A percentile compares a stretch with the other conserved stretches of the same genome.
These are phyloP conservation scores for Spilogale gracilis DNA, from an alignment of 2,113 vertebrate species.

Conservation along the genomic window DNA sequence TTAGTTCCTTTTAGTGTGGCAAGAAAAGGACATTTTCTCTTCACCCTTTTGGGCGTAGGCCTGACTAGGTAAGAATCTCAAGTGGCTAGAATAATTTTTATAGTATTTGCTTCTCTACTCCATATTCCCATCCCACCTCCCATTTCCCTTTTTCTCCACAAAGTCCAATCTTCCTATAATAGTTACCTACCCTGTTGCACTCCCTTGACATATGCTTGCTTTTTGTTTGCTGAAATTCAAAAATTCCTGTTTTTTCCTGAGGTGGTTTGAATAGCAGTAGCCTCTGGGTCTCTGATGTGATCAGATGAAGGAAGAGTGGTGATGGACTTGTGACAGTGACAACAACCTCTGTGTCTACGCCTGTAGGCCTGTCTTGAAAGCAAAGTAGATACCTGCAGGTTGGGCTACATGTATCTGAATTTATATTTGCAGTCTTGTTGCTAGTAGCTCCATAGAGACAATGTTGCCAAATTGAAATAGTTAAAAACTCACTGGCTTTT, in stretches of 20 bases:
- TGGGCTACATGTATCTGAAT: background rate
- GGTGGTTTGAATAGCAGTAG: background rate
- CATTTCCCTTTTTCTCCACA: background rate
- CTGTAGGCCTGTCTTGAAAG: background rate
- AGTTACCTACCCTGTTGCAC: background rate
- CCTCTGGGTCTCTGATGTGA: background rate
- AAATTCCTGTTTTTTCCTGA: background rate
- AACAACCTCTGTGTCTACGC: background rate
- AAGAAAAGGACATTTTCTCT: constrained; percentile 35
- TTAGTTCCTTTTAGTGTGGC: background rate
- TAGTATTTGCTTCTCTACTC: constrained; percentile 14
- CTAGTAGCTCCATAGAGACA: constrained; percentile 35
- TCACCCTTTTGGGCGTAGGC: background rate
- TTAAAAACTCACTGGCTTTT: background rate
- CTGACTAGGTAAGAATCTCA: constrained; percentile 34
- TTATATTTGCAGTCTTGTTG: constrained; percentile 57
- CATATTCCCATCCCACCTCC: background rate
- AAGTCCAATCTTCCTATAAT: background rate
- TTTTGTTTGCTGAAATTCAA: constrained; percentile 60
- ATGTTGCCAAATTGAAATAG: constrained; percentile 53
- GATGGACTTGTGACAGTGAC: background rate
- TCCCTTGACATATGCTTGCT: background rate
- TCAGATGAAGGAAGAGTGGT: background rate
- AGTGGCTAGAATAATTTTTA: constrained; percentile 29
- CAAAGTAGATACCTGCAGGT: background rate